Percentiles rank a stretch among this genome's conserved stretches.
These are phyloP conservation scores for Thalpophila matura DNA, from an alignment of 2,888 invertebrate species.

Conservation along the genomic window DNA sequence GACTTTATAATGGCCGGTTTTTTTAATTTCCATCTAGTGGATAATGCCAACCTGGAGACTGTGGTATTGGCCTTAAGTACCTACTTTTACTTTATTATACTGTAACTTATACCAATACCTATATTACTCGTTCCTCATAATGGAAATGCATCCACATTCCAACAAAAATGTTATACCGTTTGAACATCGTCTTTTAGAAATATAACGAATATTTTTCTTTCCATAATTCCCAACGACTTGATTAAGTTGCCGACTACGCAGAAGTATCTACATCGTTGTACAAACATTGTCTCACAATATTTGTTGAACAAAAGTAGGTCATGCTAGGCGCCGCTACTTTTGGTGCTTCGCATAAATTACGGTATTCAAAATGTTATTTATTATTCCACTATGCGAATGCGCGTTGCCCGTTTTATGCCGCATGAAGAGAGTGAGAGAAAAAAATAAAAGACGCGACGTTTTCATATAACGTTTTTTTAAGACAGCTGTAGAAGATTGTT, in stretches of 20 bases:
- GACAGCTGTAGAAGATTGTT: not conserved
- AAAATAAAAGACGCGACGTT: constrained; percentile 12
- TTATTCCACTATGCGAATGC: constrained; percentile 50
- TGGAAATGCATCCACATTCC: too few relatives aligned
- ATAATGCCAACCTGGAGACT: too few relatives aligned
- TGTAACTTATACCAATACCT: too few relatives aligned
- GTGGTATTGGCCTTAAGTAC: too few relatives aligned
- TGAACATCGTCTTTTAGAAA: not conserved
- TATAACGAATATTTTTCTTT: constrained; percentile 18
- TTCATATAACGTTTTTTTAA: constrained; percentile 11
- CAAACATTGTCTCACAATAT: constrained; percentile 60
- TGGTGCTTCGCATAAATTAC: constrained; percentile 63
- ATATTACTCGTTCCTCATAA: too few relatives aligned
- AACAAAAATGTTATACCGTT: too few relatives aligned
- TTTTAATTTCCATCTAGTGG: too few relatives aligned
- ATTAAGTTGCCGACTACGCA: constrained; percentile 33
- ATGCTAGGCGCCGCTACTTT: constrained; percentile 49
- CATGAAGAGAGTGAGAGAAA: not conserved
- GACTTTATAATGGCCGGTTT: too few relatives aligned
- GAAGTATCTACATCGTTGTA: constrained; percentile 31
- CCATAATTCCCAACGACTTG: constrained; percentile 34
- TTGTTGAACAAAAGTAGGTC: constrained; percentile 63
- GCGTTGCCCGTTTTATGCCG: constrained; percentile 13
- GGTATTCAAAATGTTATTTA: constrained; percentile 62
- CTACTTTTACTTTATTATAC: too few relatives aligned